Percentiles rank a stretch among this genome's conserved stretches.
Conservation (phyloP, 2,797 vertebrate genomes). For the Erpetoichthys calabaricus region DNA sequence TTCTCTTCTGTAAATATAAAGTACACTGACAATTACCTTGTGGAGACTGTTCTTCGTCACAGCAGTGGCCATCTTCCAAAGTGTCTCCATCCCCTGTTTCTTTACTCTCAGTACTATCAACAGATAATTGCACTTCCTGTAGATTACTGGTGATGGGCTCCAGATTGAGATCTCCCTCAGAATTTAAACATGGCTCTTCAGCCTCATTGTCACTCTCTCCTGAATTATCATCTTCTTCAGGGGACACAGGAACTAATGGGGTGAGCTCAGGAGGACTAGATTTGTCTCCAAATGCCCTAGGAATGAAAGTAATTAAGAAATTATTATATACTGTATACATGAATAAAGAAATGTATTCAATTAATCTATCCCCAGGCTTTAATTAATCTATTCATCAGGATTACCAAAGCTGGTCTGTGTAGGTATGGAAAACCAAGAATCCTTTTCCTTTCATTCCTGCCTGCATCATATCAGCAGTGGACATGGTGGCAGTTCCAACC, state of each 20-base stretch:
- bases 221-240: slow-evolving; percentile 21
- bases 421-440: slow-evolving; percentile 73
- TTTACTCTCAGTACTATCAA: slow-evolving; percentile 20
- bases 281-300: slow-evolving; percentile 82
- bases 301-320: slow-evolving; percentile 9
- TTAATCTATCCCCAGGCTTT: too few species aligned
- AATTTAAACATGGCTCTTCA: slow-evolving; percentile 6
- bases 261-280: slow-evolving; percentile 63
- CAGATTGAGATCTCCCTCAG: slow-evolving; percentile 5
- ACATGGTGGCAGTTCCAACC: slow-evolving; percentile 64
- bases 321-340: not conserved
- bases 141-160: slow-evolving; percentile 24
- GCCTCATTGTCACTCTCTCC: slow-evolving; percentile 14
- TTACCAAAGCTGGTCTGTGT: slow-evolving; percentile 84
- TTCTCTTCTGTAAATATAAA: not conserved
- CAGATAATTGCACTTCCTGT: slow-evolving; percentile 28
- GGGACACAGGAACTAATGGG: slow-evolving; percentile 27
- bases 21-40: slow-evolving; percentile 50
- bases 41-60: slow-evolving; percentile 43
- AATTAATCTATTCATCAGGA: too few species aligned
- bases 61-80: slow-evolving; percentile 4
- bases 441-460: slow-evolving; percentile 87
- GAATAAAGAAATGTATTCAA: not conserved
- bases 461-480: slow-evolving; percentile 66
- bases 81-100: slow-evolving; percentile 12